Percentiles rank a stretch among this genome's conserved stretches.
These are phyloP conservation scores for Allenopithecus nigroviridis DNA, from an alignment of 2,797 vertebrate species.

Conservation along the genomic window DNA sequence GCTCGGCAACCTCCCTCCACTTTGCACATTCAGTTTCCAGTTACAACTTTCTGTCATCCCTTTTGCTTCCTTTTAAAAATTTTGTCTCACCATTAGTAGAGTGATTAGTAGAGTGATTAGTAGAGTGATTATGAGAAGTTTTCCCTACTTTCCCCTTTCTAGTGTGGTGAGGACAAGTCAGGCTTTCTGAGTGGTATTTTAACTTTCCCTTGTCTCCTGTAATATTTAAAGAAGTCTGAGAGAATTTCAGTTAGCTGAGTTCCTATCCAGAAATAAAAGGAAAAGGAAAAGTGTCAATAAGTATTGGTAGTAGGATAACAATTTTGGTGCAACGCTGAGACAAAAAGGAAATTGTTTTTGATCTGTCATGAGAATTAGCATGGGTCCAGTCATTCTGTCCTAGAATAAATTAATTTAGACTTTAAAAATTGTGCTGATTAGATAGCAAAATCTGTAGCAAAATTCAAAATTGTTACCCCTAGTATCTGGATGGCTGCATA, in stretches of 20 bases:
- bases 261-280: constrained; percentile 14
- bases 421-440: not conserved
- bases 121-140: not conserved
- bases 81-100: not conserved
- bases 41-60: not conserved
- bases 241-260: not conserved
- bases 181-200: not conserved
- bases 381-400: not conserved
- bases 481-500: not conserved
- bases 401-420: not conserved
- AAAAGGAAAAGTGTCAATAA: not conserved
- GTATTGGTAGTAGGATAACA: not conserved
- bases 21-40: not conserved
- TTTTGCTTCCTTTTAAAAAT: not conserved
- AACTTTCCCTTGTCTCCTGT: not conserved
- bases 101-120: no score
- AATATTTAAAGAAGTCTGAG: not conserved
- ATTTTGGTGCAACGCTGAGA: not conserved
- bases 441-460: not conserved
- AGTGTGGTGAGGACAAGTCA: not conserved
- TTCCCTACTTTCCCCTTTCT: not conserved
- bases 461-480: not conserved
- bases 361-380: not conserved
- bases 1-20: not conserved
- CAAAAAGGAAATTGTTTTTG: not conserved